Percentiles rank a stretch among this genome's conserved stretches.
phyloP scores from a whole-genome alignment of 2,113 vertebrate genomes.

The Tetraodon nigroviridis region DNA sequence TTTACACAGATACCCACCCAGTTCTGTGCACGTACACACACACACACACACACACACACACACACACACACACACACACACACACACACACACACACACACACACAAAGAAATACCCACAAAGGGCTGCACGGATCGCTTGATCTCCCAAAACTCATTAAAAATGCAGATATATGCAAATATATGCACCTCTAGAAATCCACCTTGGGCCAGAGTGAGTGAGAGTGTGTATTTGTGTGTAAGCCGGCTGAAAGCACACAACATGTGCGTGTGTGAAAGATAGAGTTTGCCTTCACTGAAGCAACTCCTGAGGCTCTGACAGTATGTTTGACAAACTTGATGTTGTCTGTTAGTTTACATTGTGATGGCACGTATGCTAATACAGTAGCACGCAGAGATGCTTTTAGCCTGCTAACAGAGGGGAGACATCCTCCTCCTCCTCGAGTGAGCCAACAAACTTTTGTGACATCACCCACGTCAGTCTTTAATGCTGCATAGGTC shows the following conservation, averaged over 20 bases:
- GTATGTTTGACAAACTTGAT: constrained; percentile 35
- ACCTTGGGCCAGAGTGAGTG: constrained; percentile 72
- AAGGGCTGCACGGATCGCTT: constrained; percentile 67
- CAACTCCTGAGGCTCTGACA: constrained; percentile 29
- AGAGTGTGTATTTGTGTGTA: constrained; percentile 32
- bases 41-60: constrained; percentile 12
- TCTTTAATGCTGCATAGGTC: too few relatives aligned
- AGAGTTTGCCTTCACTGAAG: constrained; percentile 34
- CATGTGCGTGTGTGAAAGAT: constrained; percentile 8
- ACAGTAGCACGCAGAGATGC: constrained; percentile 10
- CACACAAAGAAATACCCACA: constrained; percentile 64
- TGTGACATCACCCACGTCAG: too few relatives aligned
- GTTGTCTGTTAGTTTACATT: constrained; percentile 10
- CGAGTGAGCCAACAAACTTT: too few relatives aligned
- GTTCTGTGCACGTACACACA: constrained; percentile 4
- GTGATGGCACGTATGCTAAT: constrained; percentile 1
- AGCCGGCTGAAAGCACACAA: constrained; percentile 40
- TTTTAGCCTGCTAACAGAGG: constrained; percentile 2
- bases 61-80: constrained; percentile 20
- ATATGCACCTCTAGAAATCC: constrained; percentile 77
- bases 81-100: constrained; percentile 13
- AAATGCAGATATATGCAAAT: constrained; percentile 76
- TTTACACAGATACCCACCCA: constrained; percentile 57
- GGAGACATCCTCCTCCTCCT: too few relatives aligned
- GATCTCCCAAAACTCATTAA: constrained; percentile 75